Evolutionary conservation across 2,113 vertebrate species (phyloP).

Genomic region (Lophura nycthemera): DNA sequence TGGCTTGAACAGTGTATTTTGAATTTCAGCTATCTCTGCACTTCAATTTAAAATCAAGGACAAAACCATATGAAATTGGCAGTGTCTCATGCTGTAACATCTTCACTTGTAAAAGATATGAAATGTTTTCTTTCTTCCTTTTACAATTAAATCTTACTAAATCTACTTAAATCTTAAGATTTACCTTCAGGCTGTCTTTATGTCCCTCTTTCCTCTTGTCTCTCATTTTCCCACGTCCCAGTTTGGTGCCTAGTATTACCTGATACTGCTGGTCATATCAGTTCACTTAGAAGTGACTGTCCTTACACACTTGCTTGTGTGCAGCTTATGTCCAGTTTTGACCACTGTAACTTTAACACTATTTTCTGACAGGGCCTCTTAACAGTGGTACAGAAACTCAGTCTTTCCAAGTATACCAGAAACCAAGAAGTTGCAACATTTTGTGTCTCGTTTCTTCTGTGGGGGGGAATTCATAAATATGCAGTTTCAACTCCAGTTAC

Average conservation of each 20-base stretch:
- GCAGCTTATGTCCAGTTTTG: not conserved
- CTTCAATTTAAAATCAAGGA: not conserved
- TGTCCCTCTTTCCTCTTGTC: not conserved
- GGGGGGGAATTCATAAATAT: not conserved
- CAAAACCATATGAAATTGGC: not conserved
- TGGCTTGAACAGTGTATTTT: not conserved
- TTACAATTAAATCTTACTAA: not conserved
- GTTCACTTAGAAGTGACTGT: not conserved
- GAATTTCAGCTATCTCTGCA: not conserved
- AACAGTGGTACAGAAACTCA: not conserved
- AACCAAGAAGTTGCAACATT: not conserved
- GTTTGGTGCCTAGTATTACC: not conserved
- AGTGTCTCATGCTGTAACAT: not conserved
- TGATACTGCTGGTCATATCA: not conserved
- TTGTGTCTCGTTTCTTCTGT: not conserved
- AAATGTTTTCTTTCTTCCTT: rapidly evolving
- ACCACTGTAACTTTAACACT: not conserved
- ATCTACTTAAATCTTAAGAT: not conserved
- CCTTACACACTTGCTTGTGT: not conserved
- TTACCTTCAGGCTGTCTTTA: not conserved
- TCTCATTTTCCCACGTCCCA: not conserved
- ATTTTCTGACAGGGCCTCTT: not conserved
- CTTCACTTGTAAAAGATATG: not conserved
- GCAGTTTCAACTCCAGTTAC: not conserved
- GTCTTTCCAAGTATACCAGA: not conserved